Evolutionary conservation across 2,113 vertebrate genomes (phyloP).

Genomic region (Trochalopteron elliotii): DNA sequence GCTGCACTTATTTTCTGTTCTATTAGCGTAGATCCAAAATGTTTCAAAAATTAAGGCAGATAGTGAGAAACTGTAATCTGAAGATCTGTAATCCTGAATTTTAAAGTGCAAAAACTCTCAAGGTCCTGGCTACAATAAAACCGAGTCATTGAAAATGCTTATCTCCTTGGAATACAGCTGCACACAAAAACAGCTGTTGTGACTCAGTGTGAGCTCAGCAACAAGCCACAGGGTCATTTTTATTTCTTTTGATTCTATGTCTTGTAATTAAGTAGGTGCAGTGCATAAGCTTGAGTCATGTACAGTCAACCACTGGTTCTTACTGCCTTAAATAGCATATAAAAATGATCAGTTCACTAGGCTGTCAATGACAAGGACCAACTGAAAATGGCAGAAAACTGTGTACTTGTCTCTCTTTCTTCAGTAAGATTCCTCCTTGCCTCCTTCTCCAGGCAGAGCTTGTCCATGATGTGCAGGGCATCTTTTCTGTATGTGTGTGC

Average conservation of each 20-base stretch:
- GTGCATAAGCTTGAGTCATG: not conserved
- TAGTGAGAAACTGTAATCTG: not conserved
- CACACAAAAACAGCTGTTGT: not conserved
- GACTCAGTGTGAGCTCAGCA: not conserved
- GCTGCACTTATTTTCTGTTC: not conserved
- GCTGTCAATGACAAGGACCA: not conserved
- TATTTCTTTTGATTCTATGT: not conserved
- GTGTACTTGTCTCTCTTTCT: not conserved
- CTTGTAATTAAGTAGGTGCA: not conserved
- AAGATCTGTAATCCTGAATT: not conserved
- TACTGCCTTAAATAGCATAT: not conserved
- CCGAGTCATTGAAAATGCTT: not conserved
- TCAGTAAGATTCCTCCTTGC: not conserved
- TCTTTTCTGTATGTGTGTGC: accelerated
- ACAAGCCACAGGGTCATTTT: not conserved
- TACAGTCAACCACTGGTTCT: not conserved
- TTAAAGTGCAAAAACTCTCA: not conserved
- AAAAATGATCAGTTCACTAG: not conserved
- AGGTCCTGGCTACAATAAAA: not conserved
- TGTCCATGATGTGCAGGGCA: not conserved
- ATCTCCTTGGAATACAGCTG: not conserved
- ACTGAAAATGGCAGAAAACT: not conserved
- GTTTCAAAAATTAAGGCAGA: not conserved
- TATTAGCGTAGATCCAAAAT: accelerated
- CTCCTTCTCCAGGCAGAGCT: not conserved